Conservation (phyloP, 2,888 invertebrate genomes). For the Tuberolachnus salignus region DNA sequence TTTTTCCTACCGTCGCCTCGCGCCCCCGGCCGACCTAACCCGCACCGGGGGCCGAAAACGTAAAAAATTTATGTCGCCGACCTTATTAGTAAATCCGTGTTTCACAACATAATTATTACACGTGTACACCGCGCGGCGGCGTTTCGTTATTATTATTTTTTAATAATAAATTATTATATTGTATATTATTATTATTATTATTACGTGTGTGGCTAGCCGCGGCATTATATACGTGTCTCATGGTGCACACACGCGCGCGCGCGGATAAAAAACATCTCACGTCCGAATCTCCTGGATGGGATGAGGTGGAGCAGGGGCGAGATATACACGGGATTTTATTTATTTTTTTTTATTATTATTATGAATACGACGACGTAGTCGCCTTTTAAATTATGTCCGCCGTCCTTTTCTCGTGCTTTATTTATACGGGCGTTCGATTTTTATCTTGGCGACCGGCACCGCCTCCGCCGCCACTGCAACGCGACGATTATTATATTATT, state of each 20-base stretch:
- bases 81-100: slow-evolving; percentile 56
- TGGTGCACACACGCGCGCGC: too few species aligned
- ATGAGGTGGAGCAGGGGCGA: slow-evolving; percentile 2
- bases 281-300: slow-evolving; percentile 46
- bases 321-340: too few species aligned
- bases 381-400: slow-evolving; percentile 48
- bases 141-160: slow-evolving; percentile 55
- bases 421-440: slow-evolving; percentile 54
- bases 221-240: too few species aligned
- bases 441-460: slow-evolving; percentile 48
- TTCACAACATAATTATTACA: slow-evolving; percentile 54
- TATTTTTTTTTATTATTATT: too few species aligned
- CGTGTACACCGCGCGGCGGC: neutral
- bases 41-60: neutral
- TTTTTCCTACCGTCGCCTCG: neutral
- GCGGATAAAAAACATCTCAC: slow-evolving; percentile 54
- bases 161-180: slow-evolving; percentile 57
- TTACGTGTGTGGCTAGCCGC: slow-evolving; percentile 40
- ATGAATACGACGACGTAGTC: slow-evolving; percentile 1
- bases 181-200: too few species aligned
- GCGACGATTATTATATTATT: too few species aligned
- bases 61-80: slow-evolving; percentile 52
- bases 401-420: slow-evolving; percentile 53
- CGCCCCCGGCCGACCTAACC: neutral
- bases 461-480: slow-evolving; percentile 7